Conservation (phyloP, 2,888 invertebrate species). For the Phortica magna region DNA sequence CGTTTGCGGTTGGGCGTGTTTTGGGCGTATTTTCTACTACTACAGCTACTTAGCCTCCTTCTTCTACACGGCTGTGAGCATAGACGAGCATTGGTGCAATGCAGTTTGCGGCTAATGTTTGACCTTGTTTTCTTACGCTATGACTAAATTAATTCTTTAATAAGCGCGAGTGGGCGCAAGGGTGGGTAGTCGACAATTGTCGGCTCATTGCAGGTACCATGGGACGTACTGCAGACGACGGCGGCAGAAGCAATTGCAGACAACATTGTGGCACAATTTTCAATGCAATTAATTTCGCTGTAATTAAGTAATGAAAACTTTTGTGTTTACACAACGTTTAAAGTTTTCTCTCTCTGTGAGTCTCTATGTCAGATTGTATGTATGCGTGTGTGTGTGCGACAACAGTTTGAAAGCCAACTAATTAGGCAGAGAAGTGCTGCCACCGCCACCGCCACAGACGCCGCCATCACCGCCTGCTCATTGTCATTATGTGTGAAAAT, state of each 20-base stretch:
- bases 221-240: conserved; percentile 62
- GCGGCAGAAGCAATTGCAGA: not conserved
- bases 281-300: conserved; percentile 41
- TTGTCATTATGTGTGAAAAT: conserved; percentile 44
- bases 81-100: conserved; percentile 70
- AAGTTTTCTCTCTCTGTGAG: not conserved
- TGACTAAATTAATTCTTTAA: conserved; percentile 73
- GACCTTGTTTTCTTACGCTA: conserved; percentile 74
- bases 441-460: not conserved
- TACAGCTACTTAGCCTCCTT: too few relatives aligned
- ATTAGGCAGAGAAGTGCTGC: conserved; percentile 57
- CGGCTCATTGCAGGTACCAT: conserved; percentile 35
- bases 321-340: conserved; percentile 31
- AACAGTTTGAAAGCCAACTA: conserved; percentile 44
- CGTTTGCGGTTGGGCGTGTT: conserved; percentile 4
- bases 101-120: conserved; percentile 78
- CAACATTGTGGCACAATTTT: conserved; percentile 54
- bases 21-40: not conserved
- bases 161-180: conserved; percentile 54
- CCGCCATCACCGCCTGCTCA: conserved; percentile 31
- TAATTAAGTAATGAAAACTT: conserved; percentile 65
- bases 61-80: conserved; percentile 3
- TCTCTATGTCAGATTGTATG: too few relatives aligned
- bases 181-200: conserved; percentile 29
- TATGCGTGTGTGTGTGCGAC: not conserved